phyloP scores from a whole-genome alignment of 2,888 invertebrate genomes.

The Drosophila nigricruria region DNA sequence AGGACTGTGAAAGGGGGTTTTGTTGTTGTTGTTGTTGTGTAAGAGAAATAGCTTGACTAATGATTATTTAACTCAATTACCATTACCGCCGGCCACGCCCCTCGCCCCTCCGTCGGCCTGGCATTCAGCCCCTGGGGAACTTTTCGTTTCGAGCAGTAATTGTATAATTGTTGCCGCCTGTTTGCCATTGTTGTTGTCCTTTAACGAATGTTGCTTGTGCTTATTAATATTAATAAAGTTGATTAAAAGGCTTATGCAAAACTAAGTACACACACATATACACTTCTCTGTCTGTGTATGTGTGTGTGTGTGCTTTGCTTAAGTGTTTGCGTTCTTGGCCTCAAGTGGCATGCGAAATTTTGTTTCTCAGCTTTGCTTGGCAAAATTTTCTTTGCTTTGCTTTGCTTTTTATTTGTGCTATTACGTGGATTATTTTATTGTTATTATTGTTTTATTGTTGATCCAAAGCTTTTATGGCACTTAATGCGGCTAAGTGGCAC shows the following conservation, averaged over 20 bases:
- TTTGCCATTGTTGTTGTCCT: conserved; percentile 50
- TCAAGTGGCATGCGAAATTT: conserved; percentile 46
- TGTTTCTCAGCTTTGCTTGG: conserved; percentile 27
- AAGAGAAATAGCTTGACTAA: conserved; percentile 62
- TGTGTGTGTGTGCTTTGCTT: conserved; percentile 24
- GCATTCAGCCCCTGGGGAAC: conserved; percentile 21
- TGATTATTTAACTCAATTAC: conserved; percentile 80
- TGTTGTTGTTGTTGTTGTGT: not conserved
- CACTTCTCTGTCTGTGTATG: conserved; percentile 2
- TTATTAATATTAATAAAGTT: conserved; percentile 79
- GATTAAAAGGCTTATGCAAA: conserved; percentile 74
- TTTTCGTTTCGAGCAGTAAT: conserved; percentile 25
- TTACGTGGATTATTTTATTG: conserved; percentile 41
- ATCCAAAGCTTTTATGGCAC: conserved; percentile 30
- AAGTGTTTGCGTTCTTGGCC: conserved; percentile 38
- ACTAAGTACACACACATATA: conserved; percentile 55
- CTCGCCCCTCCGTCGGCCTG: not conserved
- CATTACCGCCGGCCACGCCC: conserved; percentile 53
- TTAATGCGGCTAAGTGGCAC: conserved; percentile 45
- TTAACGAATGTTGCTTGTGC: conserved; percentile 33
- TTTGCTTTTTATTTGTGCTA: conserved; percentile 32
- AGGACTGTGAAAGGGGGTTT: conserved; percentile 26
- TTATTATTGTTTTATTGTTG: conserved; percentile 34
- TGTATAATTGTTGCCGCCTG: conserved; percentile 56
- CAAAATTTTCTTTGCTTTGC: not conserved